Evolutionary conservation across 2,888 invertebrate genomes (phyloP), one percentile per base, ranked within the genome.

Genomic region (Netelia melanura): DNA sequence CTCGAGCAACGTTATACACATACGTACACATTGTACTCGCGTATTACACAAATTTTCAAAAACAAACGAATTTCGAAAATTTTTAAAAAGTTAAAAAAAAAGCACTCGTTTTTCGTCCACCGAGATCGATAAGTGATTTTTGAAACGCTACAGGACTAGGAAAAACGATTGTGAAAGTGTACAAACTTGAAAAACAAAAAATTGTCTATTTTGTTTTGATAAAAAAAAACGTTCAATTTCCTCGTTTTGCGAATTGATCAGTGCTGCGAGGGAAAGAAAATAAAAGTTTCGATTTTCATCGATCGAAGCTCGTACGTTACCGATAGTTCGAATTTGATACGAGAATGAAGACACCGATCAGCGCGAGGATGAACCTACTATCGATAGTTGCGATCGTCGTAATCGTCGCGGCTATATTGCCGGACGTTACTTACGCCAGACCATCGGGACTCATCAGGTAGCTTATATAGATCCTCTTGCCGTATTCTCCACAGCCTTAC

Each of bases 391-490:
- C 74, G 54, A 79, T 84, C 14, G 62, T 87, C 38, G 48, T 89
- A 62, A 71, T 93, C 48, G 72, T 90, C 62, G 72, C 88, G 74
- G 79, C 85, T 8, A 71, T 92, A 54, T 77, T 90, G 72, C 88
- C 91, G 52, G 87, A 88, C 77, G 52, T 80, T 62, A 83, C 86
- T 58, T 64, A 90, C 71, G 91, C 91, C 23, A 90, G 90, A 71
- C 91, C 93, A 54, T 79, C 87, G 52, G 80, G 82, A 56, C 52
- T 86, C 38, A 84, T 91, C 44, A 91, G 91, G 92, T 92, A 88
- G 56, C 79, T 70, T 23, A 64, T 43, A 23, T 77, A 11, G 3
- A n/a, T 64, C 8, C 54, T 67, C 6, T 68, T n/a, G 25, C 54
- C n/a, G 54, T 21, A 48, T 48, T 14, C 11, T 3, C 11, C 48